Evolutionary conservation across 2,797 vertebrate species (phyloP).

Genomic region (Sebastes umbrosus): DNA sequence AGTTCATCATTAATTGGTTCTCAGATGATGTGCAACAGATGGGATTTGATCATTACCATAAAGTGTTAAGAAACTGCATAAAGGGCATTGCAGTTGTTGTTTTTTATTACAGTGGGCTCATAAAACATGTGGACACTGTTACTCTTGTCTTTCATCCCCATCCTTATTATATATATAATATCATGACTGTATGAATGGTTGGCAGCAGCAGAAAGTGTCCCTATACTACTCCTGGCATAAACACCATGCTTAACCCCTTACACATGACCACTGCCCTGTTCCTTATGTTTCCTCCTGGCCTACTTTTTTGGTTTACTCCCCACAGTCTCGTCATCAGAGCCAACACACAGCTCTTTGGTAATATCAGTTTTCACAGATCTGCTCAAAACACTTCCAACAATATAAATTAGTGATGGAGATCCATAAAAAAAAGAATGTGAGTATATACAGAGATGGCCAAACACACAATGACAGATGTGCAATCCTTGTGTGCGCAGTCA

Average conservation of each 20-base stretch:
- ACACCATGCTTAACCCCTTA: neutral
- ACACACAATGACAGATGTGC: neutral
- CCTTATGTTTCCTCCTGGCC: conserved; percentile 11
- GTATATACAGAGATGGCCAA: neutral
- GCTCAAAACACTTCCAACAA: conserved; percentile 26
- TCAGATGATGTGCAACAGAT: neutral
- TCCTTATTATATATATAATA: neutral
- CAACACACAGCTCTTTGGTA: conserved; percentile 24
- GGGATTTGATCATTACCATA: neutral
- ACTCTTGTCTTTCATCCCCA: neutral
- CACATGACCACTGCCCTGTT: neutral
- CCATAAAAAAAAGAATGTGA: conserved; percentile 20
- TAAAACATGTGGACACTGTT: neutral
- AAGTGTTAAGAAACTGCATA: neutral
- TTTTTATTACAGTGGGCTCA: neutral
- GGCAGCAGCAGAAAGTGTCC: neutral
- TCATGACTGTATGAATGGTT: neutral
- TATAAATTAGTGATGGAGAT: conserved; percentile 22
- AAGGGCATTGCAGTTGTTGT: neutral
- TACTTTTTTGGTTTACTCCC: conserved; percentile 14
- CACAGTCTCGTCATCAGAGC: conserved; percentile 38
- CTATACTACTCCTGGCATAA: neutral
- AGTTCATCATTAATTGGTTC: neutral
- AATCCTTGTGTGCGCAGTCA: neutral
- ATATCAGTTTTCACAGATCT: conserved; percentile 54